These are phyloP conservation scores for Pecten maximus DNA, from an alignment of 2,888 invertebrate species.

Conservation along the genomic window DNA sequence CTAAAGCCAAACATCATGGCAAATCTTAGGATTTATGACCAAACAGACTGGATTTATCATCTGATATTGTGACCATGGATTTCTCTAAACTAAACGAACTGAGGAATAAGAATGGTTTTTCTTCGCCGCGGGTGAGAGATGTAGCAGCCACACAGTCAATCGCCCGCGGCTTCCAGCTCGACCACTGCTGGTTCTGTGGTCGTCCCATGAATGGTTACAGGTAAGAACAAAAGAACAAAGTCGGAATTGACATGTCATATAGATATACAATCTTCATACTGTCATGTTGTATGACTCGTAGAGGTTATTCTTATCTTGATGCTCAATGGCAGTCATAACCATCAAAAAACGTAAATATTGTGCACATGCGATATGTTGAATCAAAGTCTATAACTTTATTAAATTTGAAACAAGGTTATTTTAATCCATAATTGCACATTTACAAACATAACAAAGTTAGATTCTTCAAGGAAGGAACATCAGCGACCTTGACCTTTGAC, in stretches of 20 bases:
- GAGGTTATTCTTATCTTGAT: no score
- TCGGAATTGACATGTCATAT: background rate
- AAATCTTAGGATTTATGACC: background rate
- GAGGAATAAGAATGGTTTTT: slow-evolving; percentile 53
- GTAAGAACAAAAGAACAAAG: background rate
- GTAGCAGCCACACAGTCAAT: slow-evolving; percentile 51
- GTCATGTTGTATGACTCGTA: no score
- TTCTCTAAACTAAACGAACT: slow-evolving; percentile 21
- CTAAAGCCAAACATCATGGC: background rate
- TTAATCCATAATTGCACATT: no score
- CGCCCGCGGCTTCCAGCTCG: slow-evolving; percentile 73
- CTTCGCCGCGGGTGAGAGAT: slow-evolving; percentile 46
- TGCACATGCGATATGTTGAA: no score
- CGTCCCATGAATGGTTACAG: slow-evolving; percentile 66
- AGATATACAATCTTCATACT: no score
- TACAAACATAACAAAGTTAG: no score
- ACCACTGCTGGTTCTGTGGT: slow-evolving; percentile 78
- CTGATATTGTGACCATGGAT: background rate
- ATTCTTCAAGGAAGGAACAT: no score
- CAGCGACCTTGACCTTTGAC: no score
- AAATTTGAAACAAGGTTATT: no score
- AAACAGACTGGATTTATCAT: background rate
- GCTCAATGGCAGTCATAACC: no score
- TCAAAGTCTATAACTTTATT: no score
- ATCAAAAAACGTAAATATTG: no score